Conservation (phyloP, 2,888 invertebrate genomes). For the Cryptocheilus praepositus region DNA sequence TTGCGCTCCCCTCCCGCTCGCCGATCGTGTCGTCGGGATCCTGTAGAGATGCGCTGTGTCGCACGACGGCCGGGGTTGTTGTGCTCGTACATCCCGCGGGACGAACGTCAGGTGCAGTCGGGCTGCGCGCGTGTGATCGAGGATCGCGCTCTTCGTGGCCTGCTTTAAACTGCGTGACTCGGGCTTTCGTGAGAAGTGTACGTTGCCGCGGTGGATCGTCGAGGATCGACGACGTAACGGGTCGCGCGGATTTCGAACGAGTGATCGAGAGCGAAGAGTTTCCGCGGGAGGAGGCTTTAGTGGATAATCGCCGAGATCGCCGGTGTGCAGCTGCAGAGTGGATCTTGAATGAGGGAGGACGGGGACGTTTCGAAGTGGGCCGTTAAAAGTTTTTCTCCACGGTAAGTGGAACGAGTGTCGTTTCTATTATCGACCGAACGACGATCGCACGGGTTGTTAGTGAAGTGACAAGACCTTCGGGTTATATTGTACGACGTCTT, state of each 20-base stretch:
- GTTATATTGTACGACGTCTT: too few relatives aligned
- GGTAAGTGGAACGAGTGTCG: too few relatives aligned
- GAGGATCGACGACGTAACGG: neutral
- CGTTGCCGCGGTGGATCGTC: conserved; percentile 2
- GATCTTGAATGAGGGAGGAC: too few relatives aligned
- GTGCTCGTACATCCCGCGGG: neutral
- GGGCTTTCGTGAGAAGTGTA: neutral
- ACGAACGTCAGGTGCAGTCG: conserved; percentile 12
- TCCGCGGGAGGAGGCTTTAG: neutral
- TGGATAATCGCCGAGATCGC: conserved; percentile 7
- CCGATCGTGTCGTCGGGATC: neutral
- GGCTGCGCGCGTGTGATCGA: conserved; percentile 16
- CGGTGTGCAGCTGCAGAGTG: neutral
- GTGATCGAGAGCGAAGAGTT: neutral
- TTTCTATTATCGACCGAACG: too few relatives aligned
- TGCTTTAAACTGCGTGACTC: neutral
- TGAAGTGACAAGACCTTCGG: too few relatives aligned
- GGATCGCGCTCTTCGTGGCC: conserved; percentile 1
- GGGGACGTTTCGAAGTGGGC: too few relatives aligned
- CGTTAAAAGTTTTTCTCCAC: too few relatives aligned
- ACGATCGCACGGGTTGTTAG: too few relatives aligned
- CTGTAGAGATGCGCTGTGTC: neutral
- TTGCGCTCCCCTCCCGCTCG: neutral
- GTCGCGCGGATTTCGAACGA: neutral
- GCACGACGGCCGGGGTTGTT: neutral